Conservation (phyloP, 2,888 invertebrate genomes). For the Thyatira batis region DNA sequence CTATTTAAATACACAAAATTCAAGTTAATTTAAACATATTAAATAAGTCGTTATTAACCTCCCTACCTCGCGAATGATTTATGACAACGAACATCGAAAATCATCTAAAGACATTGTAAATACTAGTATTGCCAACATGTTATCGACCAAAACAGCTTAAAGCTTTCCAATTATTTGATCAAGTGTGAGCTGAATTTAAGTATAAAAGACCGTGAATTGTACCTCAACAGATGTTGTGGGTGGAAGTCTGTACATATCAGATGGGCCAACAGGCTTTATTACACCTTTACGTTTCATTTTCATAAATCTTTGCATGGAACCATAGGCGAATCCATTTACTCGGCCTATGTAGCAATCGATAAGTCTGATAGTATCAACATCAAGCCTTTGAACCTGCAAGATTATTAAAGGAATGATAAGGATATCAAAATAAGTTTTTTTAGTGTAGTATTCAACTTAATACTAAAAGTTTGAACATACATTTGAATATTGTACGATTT, state of each 20-base stretch:
- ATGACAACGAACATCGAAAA: too few relatives aligned
- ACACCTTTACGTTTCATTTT: conserved; percentile 79
- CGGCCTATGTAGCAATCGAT: conserved; percentile 76
- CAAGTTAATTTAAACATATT: background rate
- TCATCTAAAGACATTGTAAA: too few relatives aligned
- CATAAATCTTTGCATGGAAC: conserved; percentile 68
- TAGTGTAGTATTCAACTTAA: too few relatives aligned
- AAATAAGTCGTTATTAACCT: too few relatives aligned
- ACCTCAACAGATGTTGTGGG: conserved; percentile 72
- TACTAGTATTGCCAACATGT: too few relatives aligned
- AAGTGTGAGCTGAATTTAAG: background rate
- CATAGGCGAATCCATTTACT: conserved; percentile 81
- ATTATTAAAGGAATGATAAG: background rate
- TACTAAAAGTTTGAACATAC: conserved; percentile 43
- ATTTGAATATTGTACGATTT: conserved; percentile 52
- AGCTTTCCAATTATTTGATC: too few relatives aligned
- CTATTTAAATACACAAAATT: background rate
- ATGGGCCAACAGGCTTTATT: conserved; percentile 78
- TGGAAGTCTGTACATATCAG: conserved; percentile 75
- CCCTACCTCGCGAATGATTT: too few relatives aligned
- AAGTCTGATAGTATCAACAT: conserved; percentile 59
- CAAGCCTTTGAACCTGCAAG: conserved; percentile 51
- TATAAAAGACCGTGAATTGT: too few relatives aligned
- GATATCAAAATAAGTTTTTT: background rate
- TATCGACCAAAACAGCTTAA: too few relatives aligned